These are phyloP conservation scores for Hyperoplus lanceolatus DNA, from an alignment of 2,797 vertebrate genomes.

Conservation along the genomic window DNA sequence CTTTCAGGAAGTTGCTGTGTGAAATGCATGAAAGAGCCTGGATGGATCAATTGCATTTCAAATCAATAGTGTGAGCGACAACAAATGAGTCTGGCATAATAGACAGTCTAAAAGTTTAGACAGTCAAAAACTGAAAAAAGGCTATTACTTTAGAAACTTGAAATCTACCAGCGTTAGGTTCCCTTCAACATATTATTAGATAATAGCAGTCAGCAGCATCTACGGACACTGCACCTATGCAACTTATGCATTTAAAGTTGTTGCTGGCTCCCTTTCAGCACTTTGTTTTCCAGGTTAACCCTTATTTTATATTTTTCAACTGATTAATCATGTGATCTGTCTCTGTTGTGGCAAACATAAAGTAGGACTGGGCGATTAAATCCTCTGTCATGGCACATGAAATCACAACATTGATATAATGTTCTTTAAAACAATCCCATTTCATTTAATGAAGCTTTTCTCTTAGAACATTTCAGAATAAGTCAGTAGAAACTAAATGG, in stretches of 20 bases:
- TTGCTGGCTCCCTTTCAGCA: not conserved
- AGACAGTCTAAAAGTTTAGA: no score
- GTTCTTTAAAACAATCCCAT: no score
- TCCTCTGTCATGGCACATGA: not conserved
- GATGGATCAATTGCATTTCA: slow-evolving; percentile 44
- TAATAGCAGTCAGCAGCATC: not conserved
- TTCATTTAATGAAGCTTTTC: no score
- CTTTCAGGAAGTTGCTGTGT: slow-evolving; percentile 20
- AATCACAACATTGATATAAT: not conserved
- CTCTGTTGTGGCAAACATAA: not conserved
- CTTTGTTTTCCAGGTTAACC: not conserved
- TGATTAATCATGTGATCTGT: not conserved
- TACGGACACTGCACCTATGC: slow-evolving; percentile 8
- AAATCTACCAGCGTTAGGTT: not conserved
- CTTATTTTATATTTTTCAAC: not conserved
- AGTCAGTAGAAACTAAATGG: not conserved
- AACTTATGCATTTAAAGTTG: not conserved
- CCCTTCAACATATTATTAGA: not conserved
- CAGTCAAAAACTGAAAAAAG: not conserved
- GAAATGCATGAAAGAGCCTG: slow-evolving; percentile 21
- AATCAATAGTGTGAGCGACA: slow-evolving; percentile 47
- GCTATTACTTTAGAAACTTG: not conserved
- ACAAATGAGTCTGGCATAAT: slow-evolving; percentile 44
- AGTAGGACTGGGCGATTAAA: not conserved
- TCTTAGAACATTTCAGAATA: not conserved